A percentile compares a stretch with the other conserved stretches of the same genome.
phyloP scores from a whole-genome alignment of 1,140 invertebrate genomes.

The Matsumurasca onukii region DNA sequence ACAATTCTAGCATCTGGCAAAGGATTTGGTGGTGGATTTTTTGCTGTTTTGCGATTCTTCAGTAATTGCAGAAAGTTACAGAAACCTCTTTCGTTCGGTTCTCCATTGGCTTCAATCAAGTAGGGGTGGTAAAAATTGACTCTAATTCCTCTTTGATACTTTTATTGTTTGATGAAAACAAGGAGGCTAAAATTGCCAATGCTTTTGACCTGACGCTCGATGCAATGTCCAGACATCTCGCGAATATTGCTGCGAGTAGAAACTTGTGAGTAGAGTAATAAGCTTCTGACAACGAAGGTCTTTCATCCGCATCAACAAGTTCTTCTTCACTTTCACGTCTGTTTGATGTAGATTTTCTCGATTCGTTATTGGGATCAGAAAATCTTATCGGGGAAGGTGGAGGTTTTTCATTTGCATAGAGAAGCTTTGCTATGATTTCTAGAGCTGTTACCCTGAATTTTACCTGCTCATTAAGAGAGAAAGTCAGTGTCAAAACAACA shows the following conservation, averaged over 20 bases:
- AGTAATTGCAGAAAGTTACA: conserved; percentile 37
- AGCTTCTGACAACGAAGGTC: background rate
- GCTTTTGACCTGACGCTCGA: conserved; percentile 59
- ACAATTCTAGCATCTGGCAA: conserved; percentile 48
- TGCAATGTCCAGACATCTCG: conserved; percentile 56
- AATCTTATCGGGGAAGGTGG: conserved; percentile 12
- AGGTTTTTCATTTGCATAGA: conserved; percentile 46
- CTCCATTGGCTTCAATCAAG: conserved; percentile 34
- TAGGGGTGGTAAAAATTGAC: conserved; percentile 49
- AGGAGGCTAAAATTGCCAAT: conserved; percentile 54
- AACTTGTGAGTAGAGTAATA: conserved; percentile 47
- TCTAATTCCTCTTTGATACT: conserved; percentile 46
- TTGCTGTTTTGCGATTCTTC: conserved; percentile 36
- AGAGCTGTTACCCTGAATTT: conserved; percentile 55
- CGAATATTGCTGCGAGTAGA: conserved; percentile 53
- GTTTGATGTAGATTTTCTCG: background rate
- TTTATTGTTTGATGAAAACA: conserved; percentile 48
- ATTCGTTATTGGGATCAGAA: background rate
- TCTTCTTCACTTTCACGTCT: background rate
- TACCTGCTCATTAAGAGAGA: conserved; percentile 54
- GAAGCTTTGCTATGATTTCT: conserved; percentile 56
- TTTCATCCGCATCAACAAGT: background rate
- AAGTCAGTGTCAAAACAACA: conserved; percentile 54
- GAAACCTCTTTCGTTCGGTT: conserved; percentile 22
- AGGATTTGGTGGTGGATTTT: conserved; percentile 36